These are phyloP conservation scores for Drosophila cognata DNA, from an alignment of 2,888 invertebrate species.

Conservation along the genomic window DNA sequence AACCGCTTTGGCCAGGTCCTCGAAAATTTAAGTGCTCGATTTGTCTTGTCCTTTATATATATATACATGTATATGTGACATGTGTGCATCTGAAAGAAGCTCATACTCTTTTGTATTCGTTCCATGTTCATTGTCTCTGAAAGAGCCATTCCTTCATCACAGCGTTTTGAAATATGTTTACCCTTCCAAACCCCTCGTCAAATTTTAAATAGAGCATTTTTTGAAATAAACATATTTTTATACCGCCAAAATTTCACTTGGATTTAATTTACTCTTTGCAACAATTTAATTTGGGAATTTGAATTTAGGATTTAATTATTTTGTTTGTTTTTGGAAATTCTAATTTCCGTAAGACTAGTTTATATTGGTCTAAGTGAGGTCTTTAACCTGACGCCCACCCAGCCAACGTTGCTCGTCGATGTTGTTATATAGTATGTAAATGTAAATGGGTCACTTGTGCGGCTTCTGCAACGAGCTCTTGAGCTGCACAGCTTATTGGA, in stretches of 20 bases:
- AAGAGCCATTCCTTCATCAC: slow-evolving; percentile 56
- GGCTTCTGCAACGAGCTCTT: slow-evolving; percentile 46
- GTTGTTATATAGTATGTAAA: slow-evolving; percentile 21
- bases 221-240: slow-evolving; percentile 71
- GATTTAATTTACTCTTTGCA: background rate
- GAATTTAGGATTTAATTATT: background rate
- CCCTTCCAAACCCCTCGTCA: background rate
- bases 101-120: slow-evolving; percentile 17
- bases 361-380: slow-evolving; percentile 36
- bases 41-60: slow-evolving; percentile 31
- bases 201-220: slow-evolving; percentile 42
- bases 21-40: slow-evolving; percentile 54
- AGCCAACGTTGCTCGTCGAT: slow-evolving; percentile 18
- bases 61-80: background rate
- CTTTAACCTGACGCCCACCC: slow-evolving; percentile 54
- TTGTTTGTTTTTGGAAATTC: background rate
- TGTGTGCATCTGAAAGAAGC: slow-evolving; percentile 17
- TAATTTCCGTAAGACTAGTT: background rate
- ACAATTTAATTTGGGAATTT: background rate
- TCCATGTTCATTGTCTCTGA: slow-evolving; percentile 69
- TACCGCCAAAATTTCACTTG: slow-evolving; percentile 44
- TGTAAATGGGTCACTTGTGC: slow-evolving; percentile 54
- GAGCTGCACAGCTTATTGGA: slow-evolving; percentile 75
- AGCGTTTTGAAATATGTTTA: slow-evolving; percentile 24
- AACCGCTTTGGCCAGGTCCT: slow-evolving; percentile 61